Evolutionary conservation across 2,888 invertebrate genomes (phyloP).

Genomic region (Leptopterna dolabrata): DNA sequence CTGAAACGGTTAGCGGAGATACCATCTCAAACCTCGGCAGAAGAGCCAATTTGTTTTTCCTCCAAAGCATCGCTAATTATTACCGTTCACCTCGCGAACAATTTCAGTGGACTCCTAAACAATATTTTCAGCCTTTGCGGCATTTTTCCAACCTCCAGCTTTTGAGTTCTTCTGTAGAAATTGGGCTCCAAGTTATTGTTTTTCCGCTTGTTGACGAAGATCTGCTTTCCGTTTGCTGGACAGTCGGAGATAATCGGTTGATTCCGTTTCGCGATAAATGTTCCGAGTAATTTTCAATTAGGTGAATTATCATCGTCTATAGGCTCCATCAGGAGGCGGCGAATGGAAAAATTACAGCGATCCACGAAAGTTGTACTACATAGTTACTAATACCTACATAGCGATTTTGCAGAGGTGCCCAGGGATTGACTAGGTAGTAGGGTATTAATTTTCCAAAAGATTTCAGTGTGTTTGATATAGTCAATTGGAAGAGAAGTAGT

Average conservation of each 20-base stretch:
- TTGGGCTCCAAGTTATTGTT: neutral
- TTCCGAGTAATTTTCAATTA: constrained; percentile 2
- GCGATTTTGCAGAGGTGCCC: too few relatives aligned
- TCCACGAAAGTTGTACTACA: too few relatives aligned
- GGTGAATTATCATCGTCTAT: neutral
- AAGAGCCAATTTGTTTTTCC: neutral
- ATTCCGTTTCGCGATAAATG: neutral
- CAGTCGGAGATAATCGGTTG: neutral
- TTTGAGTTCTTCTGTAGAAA: neutral
- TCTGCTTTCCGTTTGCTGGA: neutral
- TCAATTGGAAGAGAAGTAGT: too few relatives aligned
- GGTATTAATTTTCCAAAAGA: too few relatives aligned
- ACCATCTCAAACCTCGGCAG: neutral
- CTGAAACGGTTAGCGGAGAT: neutral
- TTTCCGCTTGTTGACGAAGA: neutral
- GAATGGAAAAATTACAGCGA: neutral
- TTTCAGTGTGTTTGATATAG: too few relatives aligned
- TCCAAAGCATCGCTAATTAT: neutral
- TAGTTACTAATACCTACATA: too few relatives aligned
- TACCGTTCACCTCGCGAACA: neutral
- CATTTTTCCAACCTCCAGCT: neutral
- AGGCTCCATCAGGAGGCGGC: neutral
- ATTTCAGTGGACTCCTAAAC: neutral
- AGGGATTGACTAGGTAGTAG: too few relatives aligned
- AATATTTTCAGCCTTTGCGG: neutral